Evolutionary conservation across 1,140 invertebrate genomes (phyloP), one percentile per base, ranked within the genome.

Genomic region (Conopomorpha cramerella): DNA sequence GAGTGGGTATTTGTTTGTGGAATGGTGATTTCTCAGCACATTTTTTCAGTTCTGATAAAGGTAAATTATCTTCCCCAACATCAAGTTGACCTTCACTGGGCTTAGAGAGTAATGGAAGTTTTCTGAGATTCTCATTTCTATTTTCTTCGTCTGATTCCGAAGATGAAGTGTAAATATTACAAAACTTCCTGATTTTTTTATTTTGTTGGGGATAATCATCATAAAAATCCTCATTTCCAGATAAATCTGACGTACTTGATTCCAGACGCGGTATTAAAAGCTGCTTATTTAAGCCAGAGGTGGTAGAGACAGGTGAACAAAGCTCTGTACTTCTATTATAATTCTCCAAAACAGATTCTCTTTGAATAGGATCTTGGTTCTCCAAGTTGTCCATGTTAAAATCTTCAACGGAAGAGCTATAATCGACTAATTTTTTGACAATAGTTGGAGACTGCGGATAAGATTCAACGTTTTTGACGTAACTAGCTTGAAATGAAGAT

Each of bases 1-100:
- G 43, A 14, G 50, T 45, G 11, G 41, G 42, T 2, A 40, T 39
- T 30, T 39, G 34, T 39, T 41, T 36, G 15, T 39, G 30, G 16
- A 43, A 40, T 34, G 38, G 16, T 18, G 36, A 38, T 41, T 37
- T 39, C 11, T 30, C 27, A 36, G 19, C 16, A 25, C 8, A 2
- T 36, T 34, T 18, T 46, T 46, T 39, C 11, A 41, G 7, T 38
- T 27, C 25, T 12, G 43, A 38, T 28, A 45, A 19, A 10, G 43
- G 39, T 32, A 45, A 16, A 27, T 43, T 38, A 38, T 45, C 36
- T 13, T 41, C 38, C 8, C 19, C 19, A 39, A 34, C 30, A 13
- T 45, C 38, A 30, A 23, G 8, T 33, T 37, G 33, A 31, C 4
- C 30, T 34, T 29, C 4, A 30, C 13, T 33, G n/a, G n/a, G n/a